Percentiles rank a stretch among this genome's conserved stretches.
Conservation (phyloP, 2,888 invertebrate genomes). For the Chalcis sispes region DNA sequence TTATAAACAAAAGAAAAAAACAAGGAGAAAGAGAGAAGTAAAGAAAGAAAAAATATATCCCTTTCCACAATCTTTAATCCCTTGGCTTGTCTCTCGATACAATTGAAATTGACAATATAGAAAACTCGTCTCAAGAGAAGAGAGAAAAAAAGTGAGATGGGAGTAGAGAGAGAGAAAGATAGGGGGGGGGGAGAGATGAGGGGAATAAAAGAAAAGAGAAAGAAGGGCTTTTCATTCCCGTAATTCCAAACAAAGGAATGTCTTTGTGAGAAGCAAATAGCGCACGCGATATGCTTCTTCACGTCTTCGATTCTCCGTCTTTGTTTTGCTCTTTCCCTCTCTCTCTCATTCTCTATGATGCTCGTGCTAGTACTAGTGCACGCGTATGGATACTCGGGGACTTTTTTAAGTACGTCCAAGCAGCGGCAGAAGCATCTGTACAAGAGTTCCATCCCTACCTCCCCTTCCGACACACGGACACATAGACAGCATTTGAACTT, state of each 20-base stretch:
- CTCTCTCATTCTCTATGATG: too few relatives aligned
- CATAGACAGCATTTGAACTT: slow-evolving; percentile 27
- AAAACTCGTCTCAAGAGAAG: background rate
- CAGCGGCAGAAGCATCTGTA: too few relatives aligned
- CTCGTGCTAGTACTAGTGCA: too few relatives aligned
- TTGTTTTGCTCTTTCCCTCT: background rate
- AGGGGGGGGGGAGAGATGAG: background rate
- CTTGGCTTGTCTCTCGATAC: background rate
- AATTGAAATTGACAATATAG: background rate
- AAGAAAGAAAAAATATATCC: too few relatives aligned
- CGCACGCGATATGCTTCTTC: background rate
- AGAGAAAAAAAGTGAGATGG: background rate
- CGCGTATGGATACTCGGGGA: background rate
- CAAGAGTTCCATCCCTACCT: too few relatives aligned
- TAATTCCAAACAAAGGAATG: slow-evolving; percentile 20
- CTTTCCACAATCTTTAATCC: background rate
- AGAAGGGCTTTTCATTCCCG: slow-evolving; percentile 11
- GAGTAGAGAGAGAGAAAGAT: background rate
- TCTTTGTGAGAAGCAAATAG: background rate
- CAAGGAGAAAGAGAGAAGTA: too few relatives aligned
- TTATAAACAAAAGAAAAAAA: too few relatives aligned
- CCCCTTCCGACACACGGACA: background rate
- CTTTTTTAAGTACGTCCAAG: slow-evolving; percentile 23
- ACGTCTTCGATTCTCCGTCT: slow-evolving; percentile 25
- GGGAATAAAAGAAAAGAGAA: background rate